Conservation (phyloP, 2,888 invertebrate species). For the Synanthedon myopaeformis region DNA sequence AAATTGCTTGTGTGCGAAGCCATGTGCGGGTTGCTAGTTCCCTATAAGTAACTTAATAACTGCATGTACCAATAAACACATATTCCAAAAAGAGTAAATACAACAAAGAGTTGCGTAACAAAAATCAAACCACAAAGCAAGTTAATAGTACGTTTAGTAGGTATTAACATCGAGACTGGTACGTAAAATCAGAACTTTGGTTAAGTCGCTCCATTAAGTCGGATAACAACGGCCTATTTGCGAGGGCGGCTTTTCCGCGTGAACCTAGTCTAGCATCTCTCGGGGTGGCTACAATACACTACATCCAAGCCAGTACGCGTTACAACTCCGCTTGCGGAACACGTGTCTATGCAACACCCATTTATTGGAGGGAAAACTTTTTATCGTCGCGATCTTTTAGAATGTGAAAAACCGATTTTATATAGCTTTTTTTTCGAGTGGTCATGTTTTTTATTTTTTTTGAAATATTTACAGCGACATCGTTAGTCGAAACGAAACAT, state of each 20-base stretch:
- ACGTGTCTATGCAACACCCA: background rate
- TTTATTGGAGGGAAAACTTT: constrained; percentile 50
- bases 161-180: background rate
- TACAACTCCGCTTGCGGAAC: background rate
- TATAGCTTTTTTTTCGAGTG: too few relatives aligned
- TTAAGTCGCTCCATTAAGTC: background rate
- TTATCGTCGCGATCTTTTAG: background rate
- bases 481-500: background rate
- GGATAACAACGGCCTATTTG: background rate
- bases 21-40: too few relatives aligned
- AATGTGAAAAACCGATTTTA: background rate
- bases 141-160: background rate
- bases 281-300: background rate
- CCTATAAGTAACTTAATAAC: too few relatives aligned
- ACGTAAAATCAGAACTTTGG: background rate
- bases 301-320: background rate
- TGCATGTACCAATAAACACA: too few relatives aligned
- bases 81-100: too few relatives aligned
- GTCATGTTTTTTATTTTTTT: too few relatives aligned
- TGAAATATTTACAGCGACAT: too few relatives aligned
- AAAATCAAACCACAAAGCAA: background rate
- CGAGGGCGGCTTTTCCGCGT: background rate
- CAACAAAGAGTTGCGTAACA: too few relatives aligned
- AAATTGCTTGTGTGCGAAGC: too few relatives aligned
- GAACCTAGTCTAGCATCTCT: background rate